These are phyloP conservation scores for Pygoscelis adeliae DNA, from an alignment of 2,113 vertebrate genomes.

Conservation along the genomic window DNA sequence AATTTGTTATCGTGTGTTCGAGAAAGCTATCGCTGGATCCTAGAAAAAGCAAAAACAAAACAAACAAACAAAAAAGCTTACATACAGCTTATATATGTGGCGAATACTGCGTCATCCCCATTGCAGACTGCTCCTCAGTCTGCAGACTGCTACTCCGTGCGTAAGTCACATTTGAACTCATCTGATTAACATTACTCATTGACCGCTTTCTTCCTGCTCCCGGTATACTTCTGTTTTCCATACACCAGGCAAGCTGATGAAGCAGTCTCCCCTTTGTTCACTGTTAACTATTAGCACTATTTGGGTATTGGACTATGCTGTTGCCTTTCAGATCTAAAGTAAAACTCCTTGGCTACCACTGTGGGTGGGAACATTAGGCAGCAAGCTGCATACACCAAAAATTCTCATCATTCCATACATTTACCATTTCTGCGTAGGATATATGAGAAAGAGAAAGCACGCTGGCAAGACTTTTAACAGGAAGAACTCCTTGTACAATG, in stretches of 20 bases:
- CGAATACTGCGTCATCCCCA: not conserved
- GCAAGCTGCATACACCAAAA: not conserved
- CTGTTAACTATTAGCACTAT: not conserved
- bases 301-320: not conserved
- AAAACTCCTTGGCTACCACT: not conserved
- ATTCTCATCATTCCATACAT: not conserved
- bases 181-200: not conserved
- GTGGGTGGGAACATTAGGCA: not conserved
- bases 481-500: fast-evolving
- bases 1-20: not conserved
- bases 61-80: not conserved
- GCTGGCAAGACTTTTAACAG: not conserved
- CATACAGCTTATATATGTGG: not conserved
- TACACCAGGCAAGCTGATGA: not conserved
- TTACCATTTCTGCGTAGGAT: not conserved
- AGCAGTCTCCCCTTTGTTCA: not conserved
- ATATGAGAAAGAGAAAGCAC: fast-evolving
- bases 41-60: not conserved
- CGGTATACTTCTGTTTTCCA: fast-evolving
- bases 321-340: not conserved
- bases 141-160: not conserved
- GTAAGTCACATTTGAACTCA: not conserved
- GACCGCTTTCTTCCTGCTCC: not conserved
- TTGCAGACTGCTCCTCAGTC: not conserved
- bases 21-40: not conserved